Percentiles rank a stretch among this genome's conserved stretches.
Conservation (phyloP, 2,113 vertebrate genomes). For the Telmatochromis sp. region DNA sequence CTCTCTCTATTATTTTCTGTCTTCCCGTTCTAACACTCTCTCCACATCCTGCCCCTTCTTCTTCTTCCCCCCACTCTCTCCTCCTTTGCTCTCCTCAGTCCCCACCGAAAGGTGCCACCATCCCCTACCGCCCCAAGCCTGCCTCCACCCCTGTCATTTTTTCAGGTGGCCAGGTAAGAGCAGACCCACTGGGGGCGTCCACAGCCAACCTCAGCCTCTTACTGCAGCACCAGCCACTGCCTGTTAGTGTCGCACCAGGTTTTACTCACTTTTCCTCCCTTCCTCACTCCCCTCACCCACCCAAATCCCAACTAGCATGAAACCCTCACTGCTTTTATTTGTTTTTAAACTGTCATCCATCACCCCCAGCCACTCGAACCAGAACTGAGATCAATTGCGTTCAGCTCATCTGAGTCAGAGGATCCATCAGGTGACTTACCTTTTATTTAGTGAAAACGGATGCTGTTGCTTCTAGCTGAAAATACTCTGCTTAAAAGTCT, state of each 20-base stretch:
- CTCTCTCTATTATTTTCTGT: conserved; percentile 8
- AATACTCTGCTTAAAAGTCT: neutral
- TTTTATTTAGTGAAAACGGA: neutral
- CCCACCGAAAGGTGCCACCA: conserved; percentile 99
- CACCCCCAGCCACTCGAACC: conserved; percentile 4
- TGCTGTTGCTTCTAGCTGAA: neutral
- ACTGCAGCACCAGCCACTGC: conserved; percentile 99
- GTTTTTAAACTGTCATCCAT: conserved; percentile 2
- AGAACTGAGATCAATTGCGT: conserved; percentile 26
- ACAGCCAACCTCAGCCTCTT: conserved; percentile 99
- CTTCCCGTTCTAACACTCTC: conserved; percentile 54
- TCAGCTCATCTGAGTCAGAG: neutral
- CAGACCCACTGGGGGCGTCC: conserved; percentile 98
- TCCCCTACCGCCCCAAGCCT: conserved; percentile 99
- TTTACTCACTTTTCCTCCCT: conserved; percentile 75
- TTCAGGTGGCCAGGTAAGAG: conserved; percentile 99
- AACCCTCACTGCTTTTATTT: conserved; percentile 31
- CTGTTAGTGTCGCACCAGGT: conserved; percentile 98
- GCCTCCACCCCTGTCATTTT: conserved; percentile 99
- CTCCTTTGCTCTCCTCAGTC: conserved; percentile 90
- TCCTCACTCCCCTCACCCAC: conserved; percentile 69
- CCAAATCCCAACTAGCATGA: conserved; percentile 46
- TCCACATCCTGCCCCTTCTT: conserved; percentile 42
- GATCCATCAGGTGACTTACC: neutral
- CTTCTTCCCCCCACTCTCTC: conserved; percentile 69